Evolutionary conservation across 1,140 invertebrate species (phyloP).

Genomic region (Heliconius eleuchia): DNA sequence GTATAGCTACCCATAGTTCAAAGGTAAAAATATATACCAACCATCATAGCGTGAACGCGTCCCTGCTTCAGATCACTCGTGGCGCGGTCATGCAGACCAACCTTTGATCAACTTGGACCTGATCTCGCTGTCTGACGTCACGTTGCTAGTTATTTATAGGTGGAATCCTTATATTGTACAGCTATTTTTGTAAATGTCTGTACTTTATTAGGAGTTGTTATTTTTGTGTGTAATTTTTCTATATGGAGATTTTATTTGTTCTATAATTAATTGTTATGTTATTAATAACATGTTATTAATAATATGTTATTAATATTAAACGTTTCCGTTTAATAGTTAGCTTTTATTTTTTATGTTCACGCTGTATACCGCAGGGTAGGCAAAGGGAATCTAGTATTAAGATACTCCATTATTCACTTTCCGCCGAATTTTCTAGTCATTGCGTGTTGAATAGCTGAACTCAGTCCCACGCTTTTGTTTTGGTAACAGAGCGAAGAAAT

Average conservation of each 20-base stretch:
- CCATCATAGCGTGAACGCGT: not conserved
- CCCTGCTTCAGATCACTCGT: not conserved
- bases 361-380: too few relatives aligned
- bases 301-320: too few relatives aligned
- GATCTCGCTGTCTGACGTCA: constrained; percentile 11
- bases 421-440: too few relatives aligned
- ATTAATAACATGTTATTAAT: not conserved
- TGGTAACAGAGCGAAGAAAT: too few relatives aligned
- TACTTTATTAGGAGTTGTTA: not conserved
- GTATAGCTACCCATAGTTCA: not conserved
- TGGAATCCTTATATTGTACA: not conserved
- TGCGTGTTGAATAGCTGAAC: too few relatives aligned
- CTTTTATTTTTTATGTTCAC: too few relatives aligned
- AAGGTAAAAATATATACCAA: constrained; percentile 9
- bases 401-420: too few relatives aligned
- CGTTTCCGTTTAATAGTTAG: too few relatives aligned
- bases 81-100: constrained; percentile 8
- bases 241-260: not conserved
- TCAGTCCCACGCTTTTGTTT: too few relatives aligned
- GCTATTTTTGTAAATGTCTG: not conserved
- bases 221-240: not conserved
- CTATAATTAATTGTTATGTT: not conserved
- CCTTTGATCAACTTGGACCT: constrained; percentile 9
- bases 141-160: not conserved
- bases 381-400: too few relatives aligned